Evolutionary conservation across 2,113 vertebrate genomes (phyloP), one percentile per base, ranked within the genome.

Genomic region (Orthonyx spaldingii): DNA sequence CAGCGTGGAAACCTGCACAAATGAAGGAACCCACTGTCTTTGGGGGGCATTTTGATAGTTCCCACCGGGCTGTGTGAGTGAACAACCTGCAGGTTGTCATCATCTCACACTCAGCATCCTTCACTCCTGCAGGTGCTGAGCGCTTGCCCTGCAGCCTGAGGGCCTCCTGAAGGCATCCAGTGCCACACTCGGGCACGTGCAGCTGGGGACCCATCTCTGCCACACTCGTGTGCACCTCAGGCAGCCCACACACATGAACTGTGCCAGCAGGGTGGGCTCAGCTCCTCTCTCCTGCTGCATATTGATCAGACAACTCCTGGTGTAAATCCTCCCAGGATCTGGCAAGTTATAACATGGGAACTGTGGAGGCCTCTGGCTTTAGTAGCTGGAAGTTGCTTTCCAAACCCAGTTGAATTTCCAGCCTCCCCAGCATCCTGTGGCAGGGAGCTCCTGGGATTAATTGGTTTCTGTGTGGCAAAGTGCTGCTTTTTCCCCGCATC

Each of bases 161-260:
- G 26, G 32, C 59, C 42, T 63, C 16, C 72, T 84, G 90, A 59
- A 22, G 52, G 72, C 46, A 52, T 21, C 55, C 13, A 3, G 37
- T 3, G 14, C 17, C 71, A 49, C 63, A 0, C 21, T 13, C 0
- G 0, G 57, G 46, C 28, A 2, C 1, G 0, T 24, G 17, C 27
- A 16, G 13, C 41, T 2, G 7, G 28, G 11, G 42, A 42, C 42
- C 39, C 64, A 1, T 6, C 64, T 47, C 37, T 91, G 87, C 64
- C 93, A 49, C 46, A 0, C 32, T 64, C 71, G 4, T 1, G 0
- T 7, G 6, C 6, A 1, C 84, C 63, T 56, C 2, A 0, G 33
- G 50, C 63, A 95, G 63, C 63, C 79, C 53, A 2, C 5, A 0
- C 2, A 10, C 18, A 11, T 52, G 66, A 2, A 0, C 13, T 39